Conservation (phyloP, 2,797 vertebrate species). For the Acanthiza pusilla region DNA sequence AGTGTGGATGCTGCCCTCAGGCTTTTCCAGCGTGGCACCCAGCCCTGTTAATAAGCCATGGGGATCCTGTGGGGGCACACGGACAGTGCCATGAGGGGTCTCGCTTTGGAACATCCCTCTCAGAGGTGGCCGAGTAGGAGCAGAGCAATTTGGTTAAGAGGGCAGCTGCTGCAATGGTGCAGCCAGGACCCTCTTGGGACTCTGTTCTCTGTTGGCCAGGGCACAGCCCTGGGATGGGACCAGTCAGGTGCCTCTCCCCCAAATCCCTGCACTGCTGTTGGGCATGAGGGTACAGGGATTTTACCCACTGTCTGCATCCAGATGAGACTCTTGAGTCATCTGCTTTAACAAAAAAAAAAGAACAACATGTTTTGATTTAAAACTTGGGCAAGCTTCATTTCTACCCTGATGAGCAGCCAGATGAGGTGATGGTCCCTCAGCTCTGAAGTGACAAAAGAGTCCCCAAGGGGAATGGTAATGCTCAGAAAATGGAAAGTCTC, state of each 20-base stretch:
- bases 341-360: not conserved
- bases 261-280: not conserved
- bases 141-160: not conserved
- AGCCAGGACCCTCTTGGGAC: not conserved
- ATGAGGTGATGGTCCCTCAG: not conserved
- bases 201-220: not conserved
- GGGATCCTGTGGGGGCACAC: rapidly evolving
- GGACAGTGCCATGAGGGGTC: not conserved
- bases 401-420: not conserved
- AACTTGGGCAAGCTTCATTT: not conserved
- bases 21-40: rapidly evolving
- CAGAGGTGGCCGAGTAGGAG: not conserved
- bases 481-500: not conserved
- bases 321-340: not conserved
- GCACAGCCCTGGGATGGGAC: not conserved
- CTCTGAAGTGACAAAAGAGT: not conserved
- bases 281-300: not conserved
- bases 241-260: rapidly evolving
- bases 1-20: not conserved
- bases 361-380: not conserved
- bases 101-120: not conserved
- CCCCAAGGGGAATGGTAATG: not conserved
- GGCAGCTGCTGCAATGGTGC: rapidly evolving
- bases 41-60: not conserved
- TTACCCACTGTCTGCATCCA: not conserved